phyloP scores from a whole-genome alignment of 2,888 invertebrate genomes.

The Aphidius colemani region DNA sequence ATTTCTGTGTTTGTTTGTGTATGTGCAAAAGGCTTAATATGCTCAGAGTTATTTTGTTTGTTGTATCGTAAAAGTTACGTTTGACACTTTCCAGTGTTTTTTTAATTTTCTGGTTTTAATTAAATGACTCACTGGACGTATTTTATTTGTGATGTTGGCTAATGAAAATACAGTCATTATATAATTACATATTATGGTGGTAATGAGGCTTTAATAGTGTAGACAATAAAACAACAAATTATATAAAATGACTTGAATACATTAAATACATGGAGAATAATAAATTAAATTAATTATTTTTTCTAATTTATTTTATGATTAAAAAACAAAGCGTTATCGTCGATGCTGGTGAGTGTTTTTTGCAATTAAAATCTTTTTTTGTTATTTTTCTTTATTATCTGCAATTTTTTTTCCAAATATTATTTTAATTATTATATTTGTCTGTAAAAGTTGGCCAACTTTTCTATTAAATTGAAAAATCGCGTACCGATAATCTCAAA shows the following conservation, averaged over 20 bases:
- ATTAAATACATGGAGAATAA: no score
- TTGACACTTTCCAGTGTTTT: no score
- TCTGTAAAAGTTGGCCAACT: not conserved
- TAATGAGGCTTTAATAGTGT: no score
- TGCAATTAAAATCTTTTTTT: slow-evolving; percentile 1
- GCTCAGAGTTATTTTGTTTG: slow-evolving; percentile 1
- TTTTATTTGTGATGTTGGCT: not conserved
- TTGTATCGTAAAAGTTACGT: slow-evolving; percentile 13
- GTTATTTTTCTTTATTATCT: not conserved
- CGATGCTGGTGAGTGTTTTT: slow-evolving; percentile 15
- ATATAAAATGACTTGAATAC: no score
- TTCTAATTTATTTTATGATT: no score
- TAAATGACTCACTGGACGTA: not conserved
- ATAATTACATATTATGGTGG: not conserved
- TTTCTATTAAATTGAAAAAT: not conserved
- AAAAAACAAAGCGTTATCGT: not conserved
- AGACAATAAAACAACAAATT: no score
- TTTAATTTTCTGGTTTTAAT: no score
- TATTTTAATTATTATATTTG: slow-evolving; percentile 1
- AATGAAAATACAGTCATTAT: not conserved
- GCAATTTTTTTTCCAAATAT: not conserved
- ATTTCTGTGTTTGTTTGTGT: not conserved
- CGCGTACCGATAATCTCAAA: slow-evolving; percentile 8
- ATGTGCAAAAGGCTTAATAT: slow-evolving; percentile 3
- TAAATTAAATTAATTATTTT: no score